Base-by-base conservation (phyloP, 2,113 vertebrate species). In the Grammomys dolichurus region DNA sequence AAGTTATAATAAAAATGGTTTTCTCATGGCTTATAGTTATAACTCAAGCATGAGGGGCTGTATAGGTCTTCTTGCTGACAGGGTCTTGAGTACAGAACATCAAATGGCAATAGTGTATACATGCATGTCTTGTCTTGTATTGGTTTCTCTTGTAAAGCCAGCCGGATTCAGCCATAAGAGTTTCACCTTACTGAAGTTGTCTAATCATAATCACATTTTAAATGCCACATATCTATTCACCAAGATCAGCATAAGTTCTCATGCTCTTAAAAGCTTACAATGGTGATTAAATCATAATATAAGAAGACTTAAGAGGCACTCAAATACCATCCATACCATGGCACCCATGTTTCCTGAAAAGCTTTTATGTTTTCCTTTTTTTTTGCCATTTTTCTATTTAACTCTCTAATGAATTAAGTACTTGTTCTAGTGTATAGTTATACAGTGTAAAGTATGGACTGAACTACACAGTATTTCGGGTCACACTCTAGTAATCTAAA, bases 341-440 rank as follows among this genome's bases (percentile, higher is more conserved):
- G 40, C n/a, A 40, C 16, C 7, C 36, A 93, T 73, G 43, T 88
- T 90, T 92, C 56, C 95, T 92, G 33, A 86, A 85, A 76, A 67
- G 46, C 13, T 77, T 91, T 92, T 85, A 92, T 31, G 31, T 5
- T 90, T 87, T 72, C 36, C 60, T 67, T 63, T 88, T 90, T 72
- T 8, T 87, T 89, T 95, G 40, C 67, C 31, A 33, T 14, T n/a
- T 65, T 88, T 89, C 87, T 12, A 72, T 80, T 89, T 75, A 94
- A 96, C n/a, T 92, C 14, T 63, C n/a, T 28, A 24, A 9, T 81
- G 89, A 51, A 88, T 88, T 81, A 93, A 85, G n/a, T 63, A 19
- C 6, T 92, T 97, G n/a, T 67, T 92, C 20, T 87, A 81, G 33
- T 75, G 17, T 72, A 80, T 28, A 43, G 17, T 31, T 75, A 63